Evolutionary conservation across 37 sponge, comb jelly and placozoan genomes (phyloP).

Genomic region (Haliclona indistincta): DNA sequence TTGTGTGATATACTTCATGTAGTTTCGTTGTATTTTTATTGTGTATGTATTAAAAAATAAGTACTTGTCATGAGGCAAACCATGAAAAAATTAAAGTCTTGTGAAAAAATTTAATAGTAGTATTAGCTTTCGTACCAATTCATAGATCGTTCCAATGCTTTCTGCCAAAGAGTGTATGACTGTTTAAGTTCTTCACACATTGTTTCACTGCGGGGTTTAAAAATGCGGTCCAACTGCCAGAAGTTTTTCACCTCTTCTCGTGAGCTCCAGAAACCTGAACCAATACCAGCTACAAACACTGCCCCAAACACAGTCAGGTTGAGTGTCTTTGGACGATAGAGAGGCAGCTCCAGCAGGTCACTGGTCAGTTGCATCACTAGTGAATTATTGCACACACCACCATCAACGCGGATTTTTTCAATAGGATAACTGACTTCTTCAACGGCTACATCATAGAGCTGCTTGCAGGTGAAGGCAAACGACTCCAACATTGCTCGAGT

Average conservation of each 20-base stretch:
- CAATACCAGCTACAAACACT: slow-evolving; percentile 78
- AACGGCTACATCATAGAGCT: slow-evolving; percentile 37
- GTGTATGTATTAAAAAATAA: background rate
- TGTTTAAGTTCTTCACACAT: background rate
- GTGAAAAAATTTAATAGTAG: background rate
- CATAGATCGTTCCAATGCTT: slow-evolving; percentile 59
- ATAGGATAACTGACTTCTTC: slow-evolving; percentile 31
- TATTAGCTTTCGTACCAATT: slow-evolving; percentile 61
- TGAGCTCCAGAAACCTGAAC: slow-evolving; percentile 72
- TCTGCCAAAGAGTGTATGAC: slow-evolving; percentile 42
- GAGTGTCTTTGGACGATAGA: slow-evolving; percentile 48
- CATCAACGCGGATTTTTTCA: slow-evolving; percentile 57
- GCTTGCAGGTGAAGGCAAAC: slow-evolving; percentile 71
- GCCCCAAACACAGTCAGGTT: slow-evolving; percentile 86
- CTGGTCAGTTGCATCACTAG: slow-evolving; percentile 60
- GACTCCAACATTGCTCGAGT: slow-evolving; percentile 86
- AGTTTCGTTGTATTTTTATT: too few relatives aligned
- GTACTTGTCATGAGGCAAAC: background rate
- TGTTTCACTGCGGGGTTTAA: slow-evolving; percentile 10
- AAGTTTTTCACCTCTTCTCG: slow-evolving; percentile 49
- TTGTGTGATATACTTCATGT: too few relatives aligned
- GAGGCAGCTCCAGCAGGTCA: slow-evolving; percentile 40
- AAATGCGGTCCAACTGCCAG: slow-evolving; percentile 22
- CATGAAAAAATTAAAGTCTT: background rate
- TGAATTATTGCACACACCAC: slow-evolving; percentile 77